These are phyloP conservation scores for Lasiommata megera DNA, from an alignment of 2,888 invertebrate genomes.

Conservation along the genomic window DNA sequence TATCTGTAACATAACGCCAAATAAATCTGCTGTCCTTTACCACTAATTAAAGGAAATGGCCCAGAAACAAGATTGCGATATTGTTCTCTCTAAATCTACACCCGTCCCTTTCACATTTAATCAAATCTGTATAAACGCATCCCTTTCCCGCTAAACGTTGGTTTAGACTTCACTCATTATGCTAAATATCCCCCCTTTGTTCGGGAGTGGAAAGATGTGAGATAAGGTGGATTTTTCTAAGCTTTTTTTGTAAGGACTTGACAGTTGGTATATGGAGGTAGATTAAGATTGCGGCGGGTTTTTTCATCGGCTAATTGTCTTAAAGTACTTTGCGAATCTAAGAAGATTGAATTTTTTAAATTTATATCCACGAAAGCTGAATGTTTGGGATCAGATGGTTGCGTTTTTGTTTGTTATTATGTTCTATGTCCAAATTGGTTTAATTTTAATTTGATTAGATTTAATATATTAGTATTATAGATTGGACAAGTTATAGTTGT, in stretches of 20 bases:
- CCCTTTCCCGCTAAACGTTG: conserved; percentile 67
- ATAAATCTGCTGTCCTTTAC: conserved; percentile 71
- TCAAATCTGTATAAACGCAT: conserved; percentile 31
- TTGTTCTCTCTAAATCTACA: conserved; percentile 67
- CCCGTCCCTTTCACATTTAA: conserved; percentile 42
- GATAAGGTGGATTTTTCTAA: conserved; percentile 58
- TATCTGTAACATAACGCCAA: conserved; percentile 62
- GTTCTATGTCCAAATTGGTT: too few relatives aligned
- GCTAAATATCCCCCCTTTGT: conserved; percentile 77
- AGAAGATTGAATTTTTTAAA: neutral
- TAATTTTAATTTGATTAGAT: too few relatives aligned
- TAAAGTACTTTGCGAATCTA: neutral
- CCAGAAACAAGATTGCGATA: conserved; percentile 82
- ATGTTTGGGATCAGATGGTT: too few relatives aligned
- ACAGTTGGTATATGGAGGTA: conserved; percentile 79
- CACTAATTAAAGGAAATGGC: conserved; percentile 81
- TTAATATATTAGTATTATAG: too few relatives aligned
- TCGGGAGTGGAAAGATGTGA: conserved; percentile 57
- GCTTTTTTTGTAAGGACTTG: conserved; percentile 59
- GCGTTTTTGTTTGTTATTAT: too few relatives aligned
- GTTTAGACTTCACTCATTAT: conserved; percentile 78
- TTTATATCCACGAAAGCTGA: too few relatives aligned
- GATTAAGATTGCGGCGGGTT: conserved; percentile 74
- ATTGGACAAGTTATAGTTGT: too few relatives aligned
- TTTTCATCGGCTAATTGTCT: conserved; percentile 63